Percentiles rank a stretch among this genome's conserved stretches.
These are phyloP conservation scores for Hydra vulgaris DNA, from an alignment of 30 jellyfish, hydroid and myxozoan genomes.

Conservation along the genomic window DNA sequence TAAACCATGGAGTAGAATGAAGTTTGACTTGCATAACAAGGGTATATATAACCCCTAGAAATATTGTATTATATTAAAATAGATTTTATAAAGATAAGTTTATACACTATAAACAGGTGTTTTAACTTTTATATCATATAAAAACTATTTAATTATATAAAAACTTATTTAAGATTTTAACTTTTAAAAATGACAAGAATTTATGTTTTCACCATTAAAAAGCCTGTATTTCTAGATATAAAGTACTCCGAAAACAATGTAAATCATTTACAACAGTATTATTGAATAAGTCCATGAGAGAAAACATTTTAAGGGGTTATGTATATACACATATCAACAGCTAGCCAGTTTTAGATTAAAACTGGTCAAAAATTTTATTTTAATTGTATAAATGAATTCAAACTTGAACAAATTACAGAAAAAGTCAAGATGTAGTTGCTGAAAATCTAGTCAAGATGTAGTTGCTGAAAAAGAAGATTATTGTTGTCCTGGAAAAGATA, in stretches of 20 bases:
- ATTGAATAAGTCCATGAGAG: too few relatives aligned
- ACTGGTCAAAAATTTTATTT: neutral
- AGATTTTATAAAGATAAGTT: too few relatives aligned
- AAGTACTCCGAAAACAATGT: neutral
- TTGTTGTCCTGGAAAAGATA: neutral
- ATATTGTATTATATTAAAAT: too few relatives aligned
- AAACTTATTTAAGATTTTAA: too few relatives aligned
- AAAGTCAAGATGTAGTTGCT: neutral
- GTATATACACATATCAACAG: neutral
- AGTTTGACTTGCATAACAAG: too few relatives aligned
- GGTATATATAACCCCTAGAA: too few relatives aligned
- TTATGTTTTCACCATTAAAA: neutral
- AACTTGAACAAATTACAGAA: constrained; percentile 6
- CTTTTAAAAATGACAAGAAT: neutral
- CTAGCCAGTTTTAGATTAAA: neutral
- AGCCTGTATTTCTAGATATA: constrained; percentile 4
- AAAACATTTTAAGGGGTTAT: too few relatives aligned
- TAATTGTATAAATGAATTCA: neutral
- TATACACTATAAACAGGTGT: too few relatives aligned
- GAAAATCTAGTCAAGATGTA: neutral
- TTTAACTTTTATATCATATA: too few relatives aligned
- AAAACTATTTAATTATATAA: too few relatives aligned
- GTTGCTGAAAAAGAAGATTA: constrained; percentile 10
- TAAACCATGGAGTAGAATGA: too few relatives aligned
- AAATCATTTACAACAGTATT: too few relatives aligned